Percentiles rank a stretch among this genome's conserved stretches.
Conservation (phyloP, 2,113 vertebrate genomes). For the Oncorhynchus keta region DNA sequence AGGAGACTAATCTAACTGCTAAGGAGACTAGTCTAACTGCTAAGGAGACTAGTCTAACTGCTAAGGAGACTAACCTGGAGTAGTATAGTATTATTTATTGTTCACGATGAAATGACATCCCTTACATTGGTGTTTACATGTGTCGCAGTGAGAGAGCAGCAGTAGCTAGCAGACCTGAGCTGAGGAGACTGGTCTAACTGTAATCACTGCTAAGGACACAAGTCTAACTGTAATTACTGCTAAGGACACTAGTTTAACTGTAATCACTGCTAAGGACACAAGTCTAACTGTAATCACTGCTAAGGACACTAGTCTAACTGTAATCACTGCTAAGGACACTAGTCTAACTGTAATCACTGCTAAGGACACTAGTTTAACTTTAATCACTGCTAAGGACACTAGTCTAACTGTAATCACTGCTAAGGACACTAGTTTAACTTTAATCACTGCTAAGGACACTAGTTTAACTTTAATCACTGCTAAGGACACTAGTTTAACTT, state of each 20-base stretch:
- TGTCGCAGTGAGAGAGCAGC: not conserved
- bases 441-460: constrained; percentile 6
- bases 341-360: not conserved
- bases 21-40: no score
- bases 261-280: constrained; percentile 8
- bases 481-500: not conserved
- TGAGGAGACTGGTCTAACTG: not conserved
- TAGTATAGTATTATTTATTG: no score
- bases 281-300: constrained; percentile 14
- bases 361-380: not conserved
- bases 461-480: not conserved
- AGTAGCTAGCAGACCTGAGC: not conserved
- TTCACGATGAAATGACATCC: no score
- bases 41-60: no score
- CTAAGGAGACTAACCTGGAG: no score
- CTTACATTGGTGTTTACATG: not conserved
- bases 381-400: constrained; percentile 5
- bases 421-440: not conserved
- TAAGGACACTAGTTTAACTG: not conserved
- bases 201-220: constrained; percentile 8
- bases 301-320: not conserved
- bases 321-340: constrained; percentile 3
- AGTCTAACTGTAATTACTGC: not conserved
- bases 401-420: not conserved
- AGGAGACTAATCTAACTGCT: no score